Evolutionary conservation across 2,113 vertebrate genomes (phyloP), one percentile per base, ranked within the genome.

Genomic region (Gymnocephalus cernua): DNA sequence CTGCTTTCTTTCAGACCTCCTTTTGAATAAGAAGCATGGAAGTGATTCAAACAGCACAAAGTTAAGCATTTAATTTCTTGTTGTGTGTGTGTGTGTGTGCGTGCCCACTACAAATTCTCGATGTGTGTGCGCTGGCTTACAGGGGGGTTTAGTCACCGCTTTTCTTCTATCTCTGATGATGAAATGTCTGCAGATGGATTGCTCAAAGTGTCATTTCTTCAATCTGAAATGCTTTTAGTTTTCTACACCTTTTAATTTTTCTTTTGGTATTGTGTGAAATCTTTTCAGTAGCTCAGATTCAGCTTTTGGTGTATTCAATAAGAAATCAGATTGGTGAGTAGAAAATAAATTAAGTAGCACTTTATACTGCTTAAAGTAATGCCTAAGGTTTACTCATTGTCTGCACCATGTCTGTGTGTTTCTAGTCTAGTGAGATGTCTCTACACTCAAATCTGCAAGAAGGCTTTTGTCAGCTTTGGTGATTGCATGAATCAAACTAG

Each of bases 41-140:
- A 81, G 50, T 6, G 75, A 89, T 85, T 85, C 70, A 87, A 82
- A 74, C 44, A 27, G 47, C 19, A 80, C 21, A 61, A 57, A 77
- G 86, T 80, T 44, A 47, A 16, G 45, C 72, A 77, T 74, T 38
- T 38, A 38, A 11, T 32, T 86, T 85, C 41, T 59, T 61, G 79
- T 29, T 61, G 51, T 38, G 38, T 38, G 38, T 38, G 38, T 10
- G 8, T 38, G 35, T 38, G 35, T 38, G 35, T 38, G 38, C 5
- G 9, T 41, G 10, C 32, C 32, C 32, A 3, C 32, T 29, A n/a
- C 6, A 6, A 68, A 53, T 57, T 57, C 45, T 81, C 14, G 0
- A 23, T 35, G 16, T 48, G 70, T 5, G 0, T 13, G 25, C 3
- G 1, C 16, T 12, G 15, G 23, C 47, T 57, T 44, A 58, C 65